phyloP scores from a whole-genome alignment of 2,113 vertebrate species.

The Barnardius zonarius region DNA sequence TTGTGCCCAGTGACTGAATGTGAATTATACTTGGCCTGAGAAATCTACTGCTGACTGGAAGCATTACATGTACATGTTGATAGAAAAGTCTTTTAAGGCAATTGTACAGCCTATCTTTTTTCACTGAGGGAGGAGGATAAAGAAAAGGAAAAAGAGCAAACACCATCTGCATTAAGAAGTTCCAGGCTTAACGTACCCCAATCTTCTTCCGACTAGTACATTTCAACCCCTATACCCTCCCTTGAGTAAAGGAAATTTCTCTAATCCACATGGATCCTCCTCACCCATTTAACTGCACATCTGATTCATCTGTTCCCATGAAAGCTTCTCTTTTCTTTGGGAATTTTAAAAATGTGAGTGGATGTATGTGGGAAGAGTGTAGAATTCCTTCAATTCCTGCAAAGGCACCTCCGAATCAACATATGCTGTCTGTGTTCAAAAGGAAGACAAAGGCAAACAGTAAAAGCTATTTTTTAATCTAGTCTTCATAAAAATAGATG shows the following conservation, averaged over 20 bases:
- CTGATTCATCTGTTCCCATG: slow-evolving; percentile 1
- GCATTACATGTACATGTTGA: background rate
- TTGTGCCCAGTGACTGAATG: background rate
- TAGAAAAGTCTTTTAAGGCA: background rate
- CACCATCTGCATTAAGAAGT: background rate
- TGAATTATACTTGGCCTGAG: background rate
- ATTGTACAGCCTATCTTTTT: background rate
- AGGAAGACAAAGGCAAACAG: background rate
- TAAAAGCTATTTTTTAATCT: background rate
- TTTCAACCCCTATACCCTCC: background rate
- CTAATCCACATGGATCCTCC: background rate
- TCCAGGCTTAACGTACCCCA: background rate
- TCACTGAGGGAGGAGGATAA: background rate
- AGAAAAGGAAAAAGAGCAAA: background rate
- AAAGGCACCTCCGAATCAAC: background rate
- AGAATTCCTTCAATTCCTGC: slow-evolving; percentile 20
- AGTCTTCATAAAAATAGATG: slow-evolving; percentile 14
- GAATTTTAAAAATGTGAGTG: slow-evolving; percentile 56
- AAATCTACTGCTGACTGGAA: background rate
- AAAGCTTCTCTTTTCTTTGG: background rate
- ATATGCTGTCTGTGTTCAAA: background rate
- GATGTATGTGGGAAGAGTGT: background rate
- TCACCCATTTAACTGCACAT: background rate
- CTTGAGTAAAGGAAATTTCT: background rate
- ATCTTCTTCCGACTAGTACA: background rate